phyloP scores from a whole-genome alignment of 2,113 vertebrate species.

The Turnix velox region DNA sequence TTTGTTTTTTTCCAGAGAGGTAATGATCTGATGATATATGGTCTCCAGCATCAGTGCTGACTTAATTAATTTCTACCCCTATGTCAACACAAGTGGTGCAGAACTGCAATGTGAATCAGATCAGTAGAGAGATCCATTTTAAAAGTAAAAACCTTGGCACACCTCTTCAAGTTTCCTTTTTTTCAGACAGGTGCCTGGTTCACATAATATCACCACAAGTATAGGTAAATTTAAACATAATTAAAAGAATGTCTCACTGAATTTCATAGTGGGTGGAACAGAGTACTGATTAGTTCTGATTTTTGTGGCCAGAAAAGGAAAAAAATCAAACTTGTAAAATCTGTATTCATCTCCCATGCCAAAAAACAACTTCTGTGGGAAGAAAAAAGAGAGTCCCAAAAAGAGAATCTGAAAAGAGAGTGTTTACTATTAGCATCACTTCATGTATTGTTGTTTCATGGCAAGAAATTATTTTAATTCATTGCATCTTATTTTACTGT shows the following conservation, averaged over 20 bases:
- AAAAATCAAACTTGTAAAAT: background rate
- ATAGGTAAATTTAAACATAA: background rate
- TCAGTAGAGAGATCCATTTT: background rate
- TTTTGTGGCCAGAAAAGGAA: background rate
- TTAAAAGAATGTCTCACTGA: background rate
- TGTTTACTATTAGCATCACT: background rate
- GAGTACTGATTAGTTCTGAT: background rate
- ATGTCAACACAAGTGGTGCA: background rate
- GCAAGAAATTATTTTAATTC: background rate
- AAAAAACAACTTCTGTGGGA: background rate
- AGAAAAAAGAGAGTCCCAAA: background rate
- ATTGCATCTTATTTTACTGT: background rate
- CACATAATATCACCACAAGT: background rate
- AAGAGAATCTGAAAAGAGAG: too few relatives aligned
- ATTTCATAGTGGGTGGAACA: background rate
- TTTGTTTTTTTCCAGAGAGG: slow-evolving; percentile 6
- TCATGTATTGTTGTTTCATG: background rate
- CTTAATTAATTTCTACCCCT: slow-evolving; percentile 37
- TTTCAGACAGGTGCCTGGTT: background rate
- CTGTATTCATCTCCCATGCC: background rate
- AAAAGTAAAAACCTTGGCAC: background rate
- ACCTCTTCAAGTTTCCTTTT: background rate
- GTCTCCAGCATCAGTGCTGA: background rate
- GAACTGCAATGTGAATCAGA: background rate
- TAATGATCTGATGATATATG: slow-evolving; percentile 23